phyloP scores from a whole-genome alignment of 2,113 vertebrate species.

The Periophthalmus modestus region DNA sequence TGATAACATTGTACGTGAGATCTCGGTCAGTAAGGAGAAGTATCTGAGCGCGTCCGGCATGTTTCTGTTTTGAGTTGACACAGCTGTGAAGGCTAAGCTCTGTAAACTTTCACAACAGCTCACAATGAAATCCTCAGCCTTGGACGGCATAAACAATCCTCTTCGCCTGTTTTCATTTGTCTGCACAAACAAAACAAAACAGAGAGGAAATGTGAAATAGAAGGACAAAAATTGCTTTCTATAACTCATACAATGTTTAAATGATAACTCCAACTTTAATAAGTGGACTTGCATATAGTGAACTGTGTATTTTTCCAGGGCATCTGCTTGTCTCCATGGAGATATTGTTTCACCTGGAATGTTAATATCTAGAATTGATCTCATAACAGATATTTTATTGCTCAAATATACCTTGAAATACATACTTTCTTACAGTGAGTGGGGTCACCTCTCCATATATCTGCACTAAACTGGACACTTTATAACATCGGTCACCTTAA shows the following conservation, averaged over 20 bases:
- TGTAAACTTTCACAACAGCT: slow-evolving; percentile 26
- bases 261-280: too few relatives aligned
- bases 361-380: not conserved
- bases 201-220: not conserved
- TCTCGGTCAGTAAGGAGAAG: not conserved
- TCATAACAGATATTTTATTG: not conserved
- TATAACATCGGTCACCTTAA: too few relatives aligned
- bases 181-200: slow-evolving; percentile 12
- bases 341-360: not conserved
- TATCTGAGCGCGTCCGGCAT: slow-evolving; percentile 10
- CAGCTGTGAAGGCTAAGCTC: slow-evolving; percentile 59
- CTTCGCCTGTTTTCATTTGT: slow-evolving; percentile 14
- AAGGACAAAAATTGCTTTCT: not conserved
- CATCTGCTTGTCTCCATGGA: not conserved
- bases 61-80: slow-evolving; percentile 52
- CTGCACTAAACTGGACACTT: too few relatives aligned
- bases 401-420: not conserved
- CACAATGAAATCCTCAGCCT: slow-evolving; percentile 18
- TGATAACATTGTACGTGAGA: not conserved
- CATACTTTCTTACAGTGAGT: not conserved
- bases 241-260: too few relatives aligned
- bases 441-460: too few relatives aligned
- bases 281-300: not conserved
- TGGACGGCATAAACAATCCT: slow-evolving; percentile 27
- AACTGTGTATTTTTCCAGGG: not conserved